phyloP scores from a whole-genome alignment of 2,888 invertebrate genomes.

The Hypena proboscidalis region DNA sequence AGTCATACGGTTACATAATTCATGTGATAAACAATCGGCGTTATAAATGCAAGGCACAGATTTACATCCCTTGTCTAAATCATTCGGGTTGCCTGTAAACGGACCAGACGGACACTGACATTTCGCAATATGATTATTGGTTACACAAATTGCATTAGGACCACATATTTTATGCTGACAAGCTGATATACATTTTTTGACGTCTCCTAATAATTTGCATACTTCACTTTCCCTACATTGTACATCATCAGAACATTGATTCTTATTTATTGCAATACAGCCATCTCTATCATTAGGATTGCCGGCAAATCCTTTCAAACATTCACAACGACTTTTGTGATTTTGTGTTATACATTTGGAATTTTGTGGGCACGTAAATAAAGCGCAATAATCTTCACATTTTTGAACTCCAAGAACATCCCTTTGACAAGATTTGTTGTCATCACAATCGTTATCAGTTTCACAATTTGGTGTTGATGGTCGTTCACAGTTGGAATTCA shows the following conservation, averaged over 20 bases:
- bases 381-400: constrained; percentile 91
- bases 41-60: constrained; percentile 95
- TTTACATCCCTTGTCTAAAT: constrained; percentile 89
- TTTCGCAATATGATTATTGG: constrained; percentile 95
- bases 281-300: constrained; percentile 96
- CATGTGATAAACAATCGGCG: constrained; percentile 91
- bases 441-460: constrained; percentile 88
- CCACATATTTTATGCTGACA: constrained; percentile 93
- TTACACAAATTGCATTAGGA: constrained; percentile 94
- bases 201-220: constrained; percentile 87
- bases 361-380: constrained; percentile 94
- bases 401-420: constrained; percentile 94
- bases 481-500: constrained; percentile 92
- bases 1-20: constrained; percentile 93
- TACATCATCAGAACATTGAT: constrained; percentile 91
- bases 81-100: constrained; percentile 94
- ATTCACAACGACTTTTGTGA: constrained; percentile 93
- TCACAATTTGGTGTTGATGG: constrained; percentile 94
- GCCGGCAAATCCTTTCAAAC: constrained; percentile 92
- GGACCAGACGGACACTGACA: constrained; percentile 96
- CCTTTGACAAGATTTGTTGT: constrained; percentile 90
- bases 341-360: constrained; percentile 91
- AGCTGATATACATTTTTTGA: constrained; percentile 90
- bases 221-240: constrained; percentile 94
- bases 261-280: constrained; percentile 89